Evolutionary conservation across 2,888 invertebrate species (phyloP).

Genomic region (Corbicula japonica): DNA sequence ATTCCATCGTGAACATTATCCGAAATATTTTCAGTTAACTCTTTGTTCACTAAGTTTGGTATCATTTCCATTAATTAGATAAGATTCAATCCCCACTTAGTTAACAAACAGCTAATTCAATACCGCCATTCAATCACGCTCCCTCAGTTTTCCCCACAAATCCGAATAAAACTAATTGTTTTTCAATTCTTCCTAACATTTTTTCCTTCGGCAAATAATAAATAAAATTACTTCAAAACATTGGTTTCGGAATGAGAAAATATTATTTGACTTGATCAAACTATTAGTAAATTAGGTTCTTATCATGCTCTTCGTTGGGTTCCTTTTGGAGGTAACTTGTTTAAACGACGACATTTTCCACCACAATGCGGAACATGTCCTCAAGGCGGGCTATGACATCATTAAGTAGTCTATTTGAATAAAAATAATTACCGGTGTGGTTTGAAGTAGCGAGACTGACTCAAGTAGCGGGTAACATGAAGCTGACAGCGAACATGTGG

Average conservation of each 20-base stretch:
- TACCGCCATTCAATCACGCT: slow-evolving; percentile 26
- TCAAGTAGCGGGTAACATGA: slow-evolving; percentile 58
- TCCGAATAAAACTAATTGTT: slow-evolving; percentile 61
- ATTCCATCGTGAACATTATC: too few relatives aligned
- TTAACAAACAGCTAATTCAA: slow-evolving; percentile 44
- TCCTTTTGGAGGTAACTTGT: slow-evolving; percentile 5
- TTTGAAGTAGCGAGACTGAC: slow-evolving; percentile 43
- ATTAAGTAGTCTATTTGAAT: slow-evolving; percentile 54
- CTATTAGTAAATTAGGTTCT: slow-evolving; percentile 34
- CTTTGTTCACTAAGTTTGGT: too few relatives aligned
- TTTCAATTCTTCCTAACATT: slow-evolving; percentile 63
- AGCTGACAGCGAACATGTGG: slow-evolving; percentile 40
- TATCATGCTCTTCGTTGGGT: slow-evolving; percentile 23
- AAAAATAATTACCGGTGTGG: slow-evolving; percentile 59
- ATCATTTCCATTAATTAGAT: slow-evolving; percentile 31
- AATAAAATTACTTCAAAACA: slow-evolving; percentile 68
- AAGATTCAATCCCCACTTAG: slow-evolving; percentile 29
- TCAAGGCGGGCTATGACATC: slow-evolving; percentile 26
- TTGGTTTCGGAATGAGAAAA: slow-evolving; percentile 65
- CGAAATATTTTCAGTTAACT: too few relatives aligned
- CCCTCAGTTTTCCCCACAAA: slow-evolving; percentile 37
- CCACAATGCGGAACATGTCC: slow-evolving; percentile 28
- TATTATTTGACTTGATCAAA: slow-evolving; percentile 58
- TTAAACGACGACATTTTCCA: slow-evolving; percentile 39
- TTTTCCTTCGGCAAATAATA: slow-evolving; percentile 59